Evolutionary conservation across 2,888 invertebrate species (phyloP), one percentile per base, ranked within the genome.

Genomic region (Drosophila meridionalis): DNA sequence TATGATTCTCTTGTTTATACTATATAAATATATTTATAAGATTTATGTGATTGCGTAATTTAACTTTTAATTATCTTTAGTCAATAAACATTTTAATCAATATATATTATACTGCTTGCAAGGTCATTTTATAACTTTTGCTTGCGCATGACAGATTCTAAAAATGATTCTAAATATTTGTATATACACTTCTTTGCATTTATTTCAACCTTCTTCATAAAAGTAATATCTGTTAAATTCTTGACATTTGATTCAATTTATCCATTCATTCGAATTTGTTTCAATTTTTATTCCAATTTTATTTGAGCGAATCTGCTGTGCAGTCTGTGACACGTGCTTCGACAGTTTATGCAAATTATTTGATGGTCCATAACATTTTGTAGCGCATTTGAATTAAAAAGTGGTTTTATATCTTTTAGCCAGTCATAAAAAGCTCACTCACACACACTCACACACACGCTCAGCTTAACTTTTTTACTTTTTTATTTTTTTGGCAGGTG

Each of bases 311-410:
- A 58, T 69, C 56, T 57, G 30, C 50, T 55, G 47, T 68, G 62
- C 71, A 75, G 42, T 58, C 40, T 34, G 38, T 42, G 72, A 64
- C 78, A 78, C 76, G 78, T 78, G 78, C 78, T 40, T 26, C 8
- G 45, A 56, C 67, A 65, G 69, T 70, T 80, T 80, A 77, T 77
- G 80, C 80, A 77, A 80, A 80, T 77, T 62, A 57, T 74, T 80
- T 80, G 68, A 80, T 75, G 69, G 69, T 58, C 68, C 30, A 77
- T 77, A 63, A 77, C 64, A 74, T 68, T 79, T 80, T 74, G 77
- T 63, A 64, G 64, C 61, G 70, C 52, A 56, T 77, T 79, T 62
- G 61, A 79, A 77, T 79, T 73, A 69, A 77, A 72, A 80, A 77
- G 70, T 69, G 43, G 65, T 61, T 76, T 76, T 79, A 73, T 69